A percentile compares a stretch with the other conserved stretches of the same genome.
Conservation (phyloP, 2,797 vertebrate genomes). For the Liasis olivaceus region DNA sequence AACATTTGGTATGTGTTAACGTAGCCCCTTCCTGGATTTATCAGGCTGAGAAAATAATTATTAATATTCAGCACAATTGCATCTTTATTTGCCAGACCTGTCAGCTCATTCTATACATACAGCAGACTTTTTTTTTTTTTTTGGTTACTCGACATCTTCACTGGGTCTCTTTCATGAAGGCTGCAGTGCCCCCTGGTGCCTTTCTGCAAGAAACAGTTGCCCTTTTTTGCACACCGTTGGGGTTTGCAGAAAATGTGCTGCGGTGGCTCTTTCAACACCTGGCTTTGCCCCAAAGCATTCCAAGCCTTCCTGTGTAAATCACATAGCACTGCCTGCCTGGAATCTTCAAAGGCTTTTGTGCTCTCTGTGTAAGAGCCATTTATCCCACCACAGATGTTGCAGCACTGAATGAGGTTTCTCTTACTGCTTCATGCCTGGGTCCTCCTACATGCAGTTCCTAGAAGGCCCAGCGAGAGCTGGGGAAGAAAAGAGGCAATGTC, state of each 20-base stretch:
- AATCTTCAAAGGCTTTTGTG: not conserved
- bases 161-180: not conserved
- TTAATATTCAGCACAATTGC: not conserved
- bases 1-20: not conserved
- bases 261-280: not conserved
- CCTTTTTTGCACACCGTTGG: not conserved
- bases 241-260: not conserved
- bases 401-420: not conserved
- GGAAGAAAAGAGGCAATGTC: not conserved
- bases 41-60: not conserved
- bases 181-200: slow-evolving; percentile 32
- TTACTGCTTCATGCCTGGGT: not conserved
- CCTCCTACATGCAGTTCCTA: not conserved
- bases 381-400: not conserved
- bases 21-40: not conserved
- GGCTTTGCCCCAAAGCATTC: not conserved
- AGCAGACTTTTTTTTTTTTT: not conserved
- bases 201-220: not conserved
- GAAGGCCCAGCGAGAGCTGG: not conserved
- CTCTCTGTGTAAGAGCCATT: not conserved
- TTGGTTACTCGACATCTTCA: not conserved
- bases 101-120: not conserved
- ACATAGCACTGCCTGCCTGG: not conserved
- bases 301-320: not conserved
- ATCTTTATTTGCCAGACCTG: not conserved